Conservation (phyloP, 1,140 invertebrate genomes). For the Heliconius eleuchia region DNA sequence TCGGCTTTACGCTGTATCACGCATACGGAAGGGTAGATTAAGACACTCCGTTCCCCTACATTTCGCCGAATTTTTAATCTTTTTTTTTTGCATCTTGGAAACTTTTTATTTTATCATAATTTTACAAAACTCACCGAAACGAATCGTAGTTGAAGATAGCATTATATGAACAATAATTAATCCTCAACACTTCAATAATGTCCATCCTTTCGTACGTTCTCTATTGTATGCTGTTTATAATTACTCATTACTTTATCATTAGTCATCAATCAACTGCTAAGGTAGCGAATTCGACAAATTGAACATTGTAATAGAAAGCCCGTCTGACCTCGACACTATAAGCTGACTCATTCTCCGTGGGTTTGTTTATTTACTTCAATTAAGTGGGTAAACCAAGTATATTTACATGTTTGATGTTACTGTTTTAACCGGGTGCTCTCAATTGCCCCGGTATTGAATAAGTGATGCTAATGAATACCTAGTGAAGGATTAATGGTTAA, state of each 20-base stretch:
- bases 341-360: constrained; percentile 27
- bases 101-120: neutral
- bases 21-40: no score
- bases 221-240: constrained; percentile 22
- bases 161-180: neutral
- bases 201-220: neutral
- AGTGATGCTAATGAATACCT: neutral
- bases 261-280: constrained; percentile 29
- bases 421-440: neutral
- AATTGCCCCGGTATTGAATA: neutral
- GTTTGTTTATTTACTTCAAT: constrained; percentile 35
- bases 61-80: no score
- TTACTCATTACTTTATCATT: constrained; percentile 26
- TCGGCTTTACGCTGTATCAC: no score
- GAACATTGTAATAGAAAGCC: constrained; percentile 29
- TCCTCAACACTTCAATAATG: neutral
- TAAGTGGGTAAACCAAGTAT: constrained; percentile 25
- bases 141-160: no score
- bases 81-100: no score
- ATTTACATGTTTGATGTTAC: constrained; percentile 19
- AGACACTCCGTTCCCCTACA: no score
- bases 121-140: neutral
- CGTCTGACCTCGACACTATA: constrained; percentile 26
- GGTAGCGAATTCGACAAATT: constrained; percentile 27
- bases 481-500: constrained; percentile 5